phyloP scores from a whole-genome alignment of 2,888 invertebrate species.

The Parthenolecanium corni region DNA sequence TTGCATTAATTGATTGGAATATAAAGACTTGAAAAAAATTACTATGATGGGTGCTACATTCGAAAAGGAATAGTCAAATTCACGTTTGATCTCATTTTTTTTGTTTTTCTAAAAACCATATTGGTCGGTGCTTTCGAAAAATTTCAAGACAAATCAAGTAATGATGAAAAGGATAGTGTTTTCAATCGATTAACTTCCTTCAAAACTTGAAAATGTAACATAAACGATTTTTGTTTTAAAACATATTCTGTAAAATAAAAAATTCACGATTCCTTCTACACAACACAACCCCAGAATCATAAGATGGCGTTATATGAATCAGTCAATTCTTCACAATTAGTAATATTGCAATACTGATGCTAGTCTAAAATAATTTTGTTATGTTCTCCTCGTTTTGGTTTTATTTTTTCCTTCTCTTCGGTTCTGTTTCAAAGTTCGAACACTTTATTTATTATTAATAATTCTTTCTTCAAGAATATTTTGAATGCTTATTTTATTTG shows the following conservation, averaged over 20 bases:
- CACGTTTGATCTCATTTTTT: conserved; percentile 18
- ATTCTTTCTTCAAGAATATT: background rate
- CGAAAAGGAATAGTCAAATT: conserved; percentile 4
- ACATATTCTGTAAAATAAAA: no score
- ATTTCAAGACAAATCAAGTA: no score
- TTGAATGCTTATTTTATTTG: background rate
- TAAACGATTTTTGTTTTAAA: no score
- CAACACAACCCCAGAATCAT: no score
- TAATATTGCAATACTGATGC: conserved; percentile 23
- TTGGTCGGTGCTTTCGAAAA: conserved; percentile 1
- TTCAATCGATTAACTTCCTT: no score
- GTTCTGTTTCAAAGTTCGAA: background rate
- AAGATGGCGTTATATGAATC: no score
- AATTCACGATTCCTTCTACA: no score
- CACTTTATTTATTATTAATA: background rate
- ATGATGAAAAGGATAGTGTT: no score
- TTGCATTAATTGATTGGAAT: background rate
- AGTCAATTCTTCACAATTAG: background rate
- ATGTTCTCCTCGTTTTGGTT: background rate
- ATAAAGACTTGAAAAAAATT: background rate
- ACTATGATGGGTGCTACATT: no score
- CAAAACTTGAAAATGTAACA: no score
- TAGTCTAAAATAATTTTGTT: conserved; percentile 10
- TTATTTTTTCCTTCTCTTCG: background rate
- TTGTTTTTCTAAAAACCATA: conserved; percentile 1